Conservation (phyloP, 2,888 invertebrate species). For the Drosophila putrida region DNA sequence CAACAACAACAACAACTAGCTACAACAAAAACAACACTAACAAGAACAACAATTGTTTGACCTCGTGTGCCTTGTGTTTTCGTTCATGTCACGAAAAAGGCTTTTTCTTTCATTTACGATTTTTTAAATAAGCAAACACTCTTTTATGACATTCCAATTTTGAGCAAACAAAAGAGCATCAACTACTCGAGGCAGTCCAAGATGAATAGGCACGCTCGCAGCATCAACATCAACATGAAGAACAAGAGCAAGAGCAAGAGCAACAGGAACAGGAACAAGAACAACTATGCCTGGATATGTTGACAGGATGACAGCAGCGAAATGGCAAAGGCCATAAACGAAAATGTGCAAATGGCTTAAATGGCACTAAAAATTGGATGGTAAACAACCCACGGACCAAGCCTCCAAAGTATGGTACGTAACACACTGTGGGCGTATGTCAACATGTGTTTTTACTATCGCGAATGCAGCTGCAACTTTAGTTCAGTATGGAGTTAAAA, state of each 20-base stretch:
- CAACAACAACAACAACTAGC: conserved; percentile 4
- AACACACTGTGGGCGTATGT: conserved; percentile 37
- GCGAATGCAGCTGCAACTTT: conserved; percentile 38
- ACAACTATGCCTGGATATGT: conserved; percentile 41
- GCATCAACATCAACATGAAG: background rate
- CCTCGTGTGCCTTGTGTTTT: conserved; percentile 33
- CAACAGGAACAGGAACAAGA: conserved; percentile 21
- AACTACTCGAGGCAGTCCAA: conserved; percentile 45
- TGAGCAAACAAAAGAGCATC: conserved; percentile 55
- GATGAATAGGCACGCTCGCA: conserved; percentile 50
- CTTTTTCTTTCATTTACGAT: conserved; percentile 53
- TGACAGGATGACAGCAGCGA: conserved; percentile 50
- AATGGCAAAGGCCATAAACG: conserved; percentile 70
- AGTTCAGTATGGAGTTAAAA: background rate
- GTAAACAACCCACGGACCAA: conserved; percentile 17
- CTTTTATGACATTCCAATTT: conserved; percentile 80
- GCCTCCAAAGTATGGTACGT: conserved; percentile 18
- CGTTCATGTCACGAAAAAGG: conserved; percentile 31
- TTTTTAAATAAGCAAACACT: conserved; percentile 75
- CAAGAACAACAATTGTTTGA: conserved; percentile 32
- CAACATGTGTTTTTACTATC: conserved; percentile 75
- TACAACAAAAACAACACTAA: conserved; percentile 2
- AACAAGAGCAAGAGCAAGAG: conserved; percentile 12
- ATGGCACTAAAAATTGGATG: conserved; percentile 62
- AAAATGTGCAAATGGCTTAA: conserved; percentile 76